Evolutionary conservation across 2,888 invertebrate species (phyloP).

Genomic region (Himalopsyche kuldschensis): DNA sequence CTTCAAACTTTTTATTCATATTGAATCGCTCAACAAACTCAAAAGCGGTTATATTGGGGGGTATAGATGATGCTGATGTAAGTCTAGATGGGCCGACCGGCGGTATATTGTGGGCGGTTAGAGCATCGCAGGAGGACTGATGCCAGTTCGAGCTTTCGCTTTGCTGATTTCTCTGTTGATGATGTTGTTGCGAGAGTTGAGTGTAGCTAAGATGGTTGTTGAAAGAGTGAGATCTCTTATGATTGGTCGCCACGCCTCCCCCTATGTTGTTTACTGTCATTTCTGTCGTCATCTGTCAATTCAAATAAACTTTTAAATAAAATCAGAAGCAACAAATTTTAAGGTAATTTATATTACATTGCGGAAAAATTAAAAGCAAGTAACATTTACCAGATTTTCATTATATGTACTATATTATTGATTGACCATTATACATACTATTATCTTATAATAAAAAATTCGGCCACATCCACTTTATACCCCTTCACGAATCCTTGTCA

Average conservation of each 20-base stretch:
- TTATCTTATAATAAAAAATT: too few relatives aligned
- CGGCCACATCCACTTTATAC: too few relatives aligned
- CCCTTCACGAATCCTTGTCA: too few relatives aligned
- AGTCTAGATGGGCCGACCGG: slow-evolving; percentile 46
- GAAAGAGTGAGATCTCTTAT: slow-evolving; percentile 70
- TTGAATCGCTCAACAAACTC: slow-evolving; percentile 59
- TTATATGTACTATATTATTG: too few relatives aligned
- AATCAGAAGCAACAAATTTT: background rate
- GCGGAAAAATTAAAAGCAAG: too few relatives aligned
- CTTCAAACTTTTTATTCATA: slow-evolving; percentile 62
- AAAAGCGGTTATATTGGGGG: slow-evolving; percentile 62
- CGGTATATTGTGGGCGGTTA: slow-evolving; percentile 52
- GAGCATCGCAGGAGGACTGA: slow-evolving; percentile 57
- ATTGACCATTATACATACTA: too few relatives aligned
- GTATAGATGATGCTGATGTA: slow-evolving; percentile 56
- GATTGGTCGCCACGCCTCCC: slow-evolving; percentile 54
- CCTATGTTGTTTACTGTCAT: slow-evolving; percentile 45
- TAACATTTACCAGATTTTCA: too few relatives aligned
- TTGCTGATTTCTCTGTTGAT: slow-evolving; percentile 63
- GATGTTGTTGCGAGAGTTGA: slow-evolving; percentile 62
- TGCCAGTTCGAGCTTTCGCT: slow-evolving; percentile 60
- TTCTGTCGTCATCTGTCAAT: slow-evolving; percentile 41
- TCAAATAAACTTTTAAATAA: background rate
- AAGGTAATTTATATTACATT: too few relatives aligned
- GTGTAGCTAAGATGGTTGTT: slow-evolving; percentile 72